Base-by-base conservation (phyloP, 2,113 vertebrate genomes). In the Protobothrops flavoviridis region DNA sequence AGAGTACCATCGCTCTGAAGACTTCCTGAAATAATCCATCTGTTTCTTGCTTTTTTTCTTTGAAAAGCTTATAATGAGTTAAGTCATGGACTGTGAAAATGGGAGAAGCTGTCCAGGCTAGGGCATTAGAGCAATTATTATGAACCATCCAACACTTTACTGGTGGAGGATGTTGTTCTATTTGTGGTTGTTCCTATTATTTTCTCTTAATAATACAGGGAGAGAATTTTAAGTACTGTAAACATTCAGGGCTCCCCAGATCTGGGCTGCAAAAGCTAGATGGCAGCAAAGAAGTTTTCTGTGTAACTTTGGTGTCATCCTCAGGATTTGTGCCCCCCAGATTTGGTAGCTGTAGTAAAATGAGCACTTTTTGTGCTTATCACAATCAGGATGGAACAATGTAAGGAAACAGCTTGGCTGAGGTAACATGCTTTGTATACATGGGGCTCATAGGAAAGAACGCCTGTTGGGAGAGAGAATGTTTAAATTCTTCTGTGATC, bases 331-430 rank as follows among this genome's bases (percentile, higher is more conserved):
- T 81, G 20, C 74, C 43, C 17, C 74, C 8, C 17, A 43, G 33
- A 21, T 81, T 81, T 81, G 74, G 33, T 43, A 81, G 74, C 74
- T 81, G 15, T 39, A 89, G 29, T 56, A 89, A 33, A 89, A 56
- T 56, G 13, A 43, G 55, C 23, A 26, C 0, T 43, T 57, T 57
- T 89, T 89, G 24, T 89, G 33, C 55, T 57, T 89, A 61, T 45
- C 88, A 56, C 0, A 0, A 33, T 0, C 1, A 69, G 92, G 56
- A 0, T 85, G 43, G 93, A 0, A 91, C 52, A 43, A 88, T 0
- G 91, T 0, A 33, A 55, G 92, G 91, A 1, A 50, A 50, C 94
- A 23, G 26, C 20, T 89, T 56, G 53, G n/a, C 53, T 57, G 57
- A 89, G 43, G 21, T 50, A 50, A 50, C 5, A 48, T 48, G 48